Base-by-base conservation (phyloP, 2,888 invertebrate species). In the Drosophila anomalata region DNA sequence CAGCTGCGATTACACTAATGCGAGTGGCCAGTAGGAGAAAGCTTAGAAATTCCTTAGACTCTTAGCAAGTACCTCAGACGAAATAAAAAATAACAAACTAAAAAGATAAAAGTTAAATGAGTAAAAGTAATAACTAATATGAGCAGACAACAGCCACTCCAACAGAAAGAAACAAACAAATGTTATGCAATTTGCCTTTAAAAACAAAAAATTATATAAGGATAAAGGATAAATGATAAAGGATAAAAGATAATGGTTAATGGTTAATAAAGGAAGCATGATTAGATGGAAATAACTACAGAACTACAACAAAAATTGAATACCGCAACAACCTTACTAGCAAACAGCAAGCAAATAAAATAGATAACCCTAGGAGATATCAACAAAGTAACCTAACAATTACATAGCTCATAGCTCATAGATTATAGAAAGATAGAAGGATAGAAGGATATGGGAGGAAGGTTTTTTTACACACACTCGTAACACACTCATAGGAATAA, bases 241-340 rank as follows among this genome's bases (percentile, higher is more conserved):
- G 31, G 29, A 9, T 31, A 11, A 24, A 3, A 24, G 31, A 11
- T 36, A 36, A 36, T n/a, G 36, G 36, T 36, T 39, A 48, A 67
- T 24, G 29, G 24, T 33, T 44, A 29, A 52, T 46, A 47, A 36
- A 51, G 20, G 51, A 54, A 31, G 14, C 12, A 26, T 14, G 54
- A 17, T 17, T 17, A 17, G 17, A 17, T n/a, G 31, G 22, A 33
- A 20, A 17, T 17, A 17, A 17, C 17, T 46, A 44, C 31, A 24
- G 22, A 63, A 53, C 57, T 42, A 71, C 58, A 72, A 73, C 71
- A 65, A 75, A 46, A 65, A 65, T 47, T 75, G 69, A 72, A 84
- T 85, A 82, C 82, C 82, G 82, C 82, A 85, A 82, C 73, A 82
- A 82, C 82, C 82, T 82, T 82, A 82, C 85, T 82, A 82, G 82